Base-by-base conservation (phyloP, 2,113 vertebrate genomes). In the Saimiri boliviensis region DNA sequence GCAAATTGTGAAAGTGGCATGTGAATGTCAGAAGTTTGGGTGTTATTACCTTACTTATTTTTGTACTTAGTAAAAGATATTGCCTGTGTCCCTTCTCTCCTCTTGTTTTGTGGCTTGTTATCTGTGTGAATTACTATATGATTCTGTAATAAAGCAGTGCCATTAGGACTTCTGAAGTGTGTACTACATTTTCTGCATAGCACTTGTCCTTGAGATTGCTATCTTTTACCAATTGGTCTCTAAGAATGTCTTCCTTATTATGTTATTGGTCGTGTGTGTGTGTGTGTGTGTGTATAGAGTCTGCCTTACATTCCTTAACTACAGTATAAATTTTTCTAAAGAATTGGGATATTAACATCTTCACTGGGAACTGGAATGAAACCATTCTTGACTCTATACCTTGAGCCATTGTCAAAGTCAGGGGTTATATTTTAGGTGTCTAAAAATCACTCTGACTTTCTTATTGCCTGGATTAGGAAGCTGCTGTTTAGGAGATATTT, bases 381-480 rank as follows among this genome's bases (percentile, higher is more conserved):
- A 79, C 32, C 6, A 45, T n/a, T 94, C 42, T 95, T n/a, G 37
- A 95, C 42, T 90, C 32, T 58, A 7, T 90, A 58, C 35, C 35
- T 94, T 95, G n/a, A 94, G 56, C 86, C 25, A 35, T 88, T 87
- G 63, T 30, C 20, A 60, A 96, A 37, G 49, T 89, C 37, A 71
- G 21, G 2, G 52, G 16, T 95, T 85, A 89, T 27, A 60, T 91
- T 96, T 89, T 82, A 94, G 8, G 5, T 54, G 2, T 92, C 93
- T 92, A 25, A 88, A 93, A 89, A 94, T 96, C 76, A 45, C 17
- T 68, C 19, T 95, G 27, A 30, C 40, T 91, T 94, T 95, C 66
- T 74, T 86, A 79, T 85, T 90, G 8, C 42, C 56, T 94, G 56
- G 4, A 20, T 70, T 86, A 87, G 54, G 13, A 95, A 89, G 21